These are phyloP conservation scores for Myotis lucifugus DNA, from an alignment of 2,113 vertebrate species.

Conservation along the genomic window DNA sequence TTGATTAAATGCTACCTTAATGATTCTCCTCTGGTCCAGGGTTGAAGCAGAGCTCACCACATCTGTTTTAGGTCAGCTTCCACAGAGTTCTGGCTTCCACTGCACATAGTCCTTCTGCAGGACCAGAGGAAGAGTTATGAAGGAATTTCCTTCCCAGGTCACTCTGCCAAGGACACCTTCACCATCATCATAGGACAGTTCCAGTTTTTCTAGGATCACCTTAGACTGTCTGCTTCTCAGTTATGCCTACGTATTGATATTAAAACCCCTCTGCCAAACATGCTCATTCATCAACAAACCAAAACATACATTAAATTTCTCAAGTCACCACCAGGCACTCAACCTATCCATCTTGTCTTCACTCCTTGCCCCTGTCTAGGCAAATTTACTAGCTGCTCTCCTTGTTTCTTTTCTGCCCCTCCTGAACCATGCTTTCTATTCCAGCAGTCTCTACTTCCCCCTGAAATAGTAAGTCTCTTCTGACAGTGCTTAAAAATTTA, in stretches of 20 bases:
- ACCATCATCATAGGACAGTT: not conserved
- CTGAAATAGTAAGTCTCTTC: not conserved
- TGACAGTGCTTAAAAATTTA: not conserved
- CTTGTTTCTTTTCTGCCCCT: not conserved
- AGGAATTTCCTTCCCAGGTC: not conserved
- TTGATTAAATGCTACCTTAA: not conserved
- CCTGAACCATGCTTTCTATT: not conserved
- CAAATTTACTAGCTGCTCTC: not conserved
- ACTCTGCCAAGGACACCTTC: not conserved
- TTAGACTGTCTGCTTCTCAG: not conserved
- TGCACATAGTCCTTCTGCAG: accelerated
- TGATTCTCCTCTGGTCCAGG: not conserved
- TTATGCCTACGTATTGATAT: not conserved
- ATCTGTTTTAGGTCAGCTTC: not conserved
- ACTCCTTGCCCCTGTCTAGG: not conserved
- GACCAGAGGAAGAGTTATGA: not conserved
- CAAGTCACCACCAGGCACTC: not conserved
- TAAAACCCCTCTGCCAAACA: not conserved
- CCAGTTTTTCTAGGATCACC: not conserved
- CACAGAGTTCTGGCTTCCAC: not conserved
- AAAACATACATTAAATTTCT: not conserved
- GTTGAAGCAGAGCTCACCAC: not conserved
- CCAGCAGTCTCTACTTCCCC: not conserved
- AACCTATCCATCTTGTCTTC: not conserved
- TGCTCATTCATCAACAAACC: not conserved